A percentile compares a stretch with the other conserved stretches of the same genome.
Conservation (phyloP, 2,797 vertebrate species). For the Micrastur ruficollis region DNA sequence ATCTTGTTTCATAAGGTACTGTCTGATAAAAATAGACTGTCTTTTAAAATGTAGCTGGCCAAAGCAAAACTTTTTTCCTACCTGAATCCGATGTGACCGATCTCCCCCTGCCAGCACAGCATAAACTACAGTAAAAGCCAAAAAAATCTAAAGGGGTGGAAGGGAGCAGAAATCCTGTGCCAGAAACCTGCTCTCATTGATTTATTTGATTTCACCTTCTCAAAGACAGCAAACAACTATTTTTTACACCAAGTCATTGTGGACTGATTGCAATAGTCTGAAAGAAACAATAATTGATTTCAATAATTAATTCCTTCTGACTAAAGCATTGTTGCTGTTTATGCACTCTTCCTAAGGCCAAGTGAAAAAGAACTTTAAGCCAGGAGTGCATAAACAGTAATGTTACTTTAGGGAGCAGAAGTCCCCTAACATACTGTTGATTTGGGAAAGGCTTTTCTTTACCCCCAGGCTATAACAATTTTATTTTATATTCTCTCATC, state of each 20-base stretch:
- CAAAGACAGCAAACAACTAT: conserved; percentile 50
- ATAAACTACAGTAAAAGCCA: not conserved
- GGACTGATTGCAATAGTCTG: conserved; percentile 54
- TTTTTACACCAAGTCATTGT: conserved; percentile 53
- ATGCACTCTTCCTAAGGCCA: conserved; percentile 51
- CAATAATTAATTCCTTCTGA: conserved; percentile 79
- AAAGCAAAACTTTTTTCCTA: not conserved
- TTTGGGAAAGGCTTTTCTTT: conserved; percentile 72
- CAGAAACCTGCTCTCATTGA: conserved; percentile 15
- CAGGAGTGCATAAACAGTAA: conserved; percentile 69
- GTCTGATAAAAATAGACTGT: not conserved
- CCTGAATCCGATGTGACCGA: not conserved
- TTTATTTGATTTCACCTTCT: conserved; percentile 55
- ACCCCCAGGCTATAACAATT: conserved; percentile 68
- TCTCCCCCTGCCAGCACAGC: not conserved
- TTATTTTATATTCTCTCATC: conserved; percentile 58
- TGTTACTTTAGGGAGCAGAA: conserved; percentile 73
- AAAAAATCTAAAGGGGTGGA: not conserved
- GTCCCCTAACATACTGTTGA: conserved; percentile 76
- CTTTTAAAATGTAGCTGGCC: not conserved
- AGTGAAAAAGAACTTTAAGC: conserved; percentile 69
- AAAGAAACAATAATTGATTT: conserved; percentile 74
- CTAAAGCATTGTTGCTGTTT: conserved; percentile 57
- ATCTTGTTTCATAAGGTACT: not conserved
- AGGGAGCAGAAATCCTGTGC: not conserved